These are phyloP conservation scores for Pseudococcus longispinus DNA, from an alignment of 2,888 invertebrate genomes.

Conservation along the genomic window DNA sequence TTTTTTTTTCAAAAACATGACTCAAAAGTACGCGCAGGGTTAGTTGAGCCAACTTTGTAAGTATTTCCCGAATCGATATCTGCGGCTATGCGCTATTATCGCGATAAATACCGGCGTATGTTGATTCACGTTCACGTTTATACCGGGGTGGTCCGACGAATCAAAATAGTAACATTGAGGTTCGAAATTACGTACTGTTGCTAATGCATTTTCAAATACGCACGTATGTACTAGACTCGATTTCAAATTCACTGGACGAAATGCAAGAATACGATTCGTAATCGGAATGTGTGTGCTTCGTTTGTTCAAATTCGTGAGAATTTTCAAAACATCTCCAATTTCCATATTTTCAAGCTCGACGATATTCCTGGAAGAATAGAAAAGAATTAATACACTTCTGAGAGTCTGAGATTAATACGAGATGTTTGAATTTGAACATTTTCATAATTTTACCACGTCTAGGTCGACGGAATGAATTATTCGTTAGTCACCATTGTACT, in stretches of 20 bases:
- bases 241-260: not conserved
- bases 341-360: not conserved
- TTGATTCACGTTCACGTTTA: not conserved
- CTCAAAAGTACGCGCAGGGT: constrained; percentile 40
- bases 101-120: constrained; percentile 37
- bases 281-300: not conserved
- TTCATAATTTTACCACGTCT: too few relatives aligned
- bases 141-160: not conserved
- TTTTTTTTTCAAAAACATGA: constrained; percentile 18
- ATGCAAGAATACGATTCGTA: not conserved
- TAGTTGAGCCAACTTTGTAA: constrained; percentile 42
- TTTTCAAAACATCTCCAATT: not conserved
- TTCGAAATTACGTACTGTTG: not conserved
- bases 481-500: too few relatives aligned
- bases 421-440: too few relatives aligned
- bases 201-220: not conserved
- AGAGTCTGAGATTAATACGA: not conserved
- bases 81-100: not conserved
- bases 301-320: not conserved
- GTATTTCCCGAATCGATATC: constrained; percentile 47
- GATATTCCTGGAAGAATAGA: not conserved
- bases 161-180: not conserved
- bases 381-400: not conserved
- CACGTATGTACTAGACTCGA: not conserved
- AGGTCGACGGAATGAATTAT: too few relatives aligned